These are phyloP conservation scores for Scomber scombrus DNA, from an alignment of 2,113 vertebrate species.

Conservation along the genomic window DNA sequence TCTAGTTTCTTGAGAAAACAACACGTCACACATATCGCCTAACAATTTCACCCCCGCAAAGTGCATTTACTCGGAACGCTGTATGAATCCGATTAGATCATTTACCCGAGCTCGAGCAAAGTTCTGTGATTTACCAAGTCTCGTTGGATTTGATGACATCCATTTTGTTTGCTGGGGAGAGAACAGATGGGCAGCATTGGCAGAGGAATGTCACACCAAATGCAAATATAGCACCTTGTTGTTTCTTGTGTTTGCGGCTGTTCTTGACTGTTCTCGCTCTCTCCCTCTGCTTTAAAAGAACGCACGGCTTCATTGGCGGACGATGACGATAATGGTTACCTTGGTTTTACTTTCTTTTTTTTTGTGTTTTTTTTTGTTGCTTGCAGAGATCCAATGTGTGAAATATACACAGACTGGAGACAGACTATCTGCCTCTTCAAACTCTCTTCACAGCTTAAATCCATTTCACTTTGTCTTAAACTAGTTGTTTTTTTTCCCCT, in stretches of 20 bases:
- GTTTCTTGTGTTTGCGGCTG: conserved; percentile 66
- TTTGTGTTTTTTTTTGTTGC: not conserved
- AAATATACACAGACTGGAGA: not conserved
- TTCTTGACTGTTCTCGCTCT: conserved; percentile 73
- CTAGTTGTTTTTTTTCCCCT: not conserved
- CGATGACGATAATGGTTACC: conserved; percentile 10
- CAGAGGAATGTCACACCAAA: conserved; percentile 77
- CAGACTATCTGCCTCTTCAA: not conserved
- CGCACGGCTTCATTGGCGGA: not conserved
- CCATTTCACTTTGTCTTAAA: not conserved
- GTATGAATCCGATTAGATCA: conserved; percentile 5
- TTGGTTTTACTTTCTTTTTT: not conserved
- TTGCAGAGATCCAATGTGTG: not conserved
- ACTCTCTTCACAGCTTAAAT: not conserved
- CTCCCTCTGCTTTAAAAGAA: conserved; percentile 67
- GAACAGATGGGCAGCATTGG: conserved; percentile 82
- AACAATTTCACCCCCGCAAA: too few relatives aligned
- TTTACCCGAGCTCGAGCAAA: conserved; percentile 25
- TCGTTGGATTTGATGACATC: conserved; percentile 51
- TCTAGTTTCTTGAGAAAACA: not conserved
- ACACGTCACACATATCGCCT: not conserved
- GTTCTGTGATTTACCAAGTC: conserved; percentile 40
- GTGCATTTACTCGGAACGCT: not conserved
- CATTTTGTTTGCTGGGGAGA: conserved; percentile 53
- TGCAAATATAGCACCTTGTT: conserved; percentile 82